Evolutionary conservation across 2,797 vertebrate genomes (phyloP).

Genomic region (Coregonus ussuriensis): DNA sequence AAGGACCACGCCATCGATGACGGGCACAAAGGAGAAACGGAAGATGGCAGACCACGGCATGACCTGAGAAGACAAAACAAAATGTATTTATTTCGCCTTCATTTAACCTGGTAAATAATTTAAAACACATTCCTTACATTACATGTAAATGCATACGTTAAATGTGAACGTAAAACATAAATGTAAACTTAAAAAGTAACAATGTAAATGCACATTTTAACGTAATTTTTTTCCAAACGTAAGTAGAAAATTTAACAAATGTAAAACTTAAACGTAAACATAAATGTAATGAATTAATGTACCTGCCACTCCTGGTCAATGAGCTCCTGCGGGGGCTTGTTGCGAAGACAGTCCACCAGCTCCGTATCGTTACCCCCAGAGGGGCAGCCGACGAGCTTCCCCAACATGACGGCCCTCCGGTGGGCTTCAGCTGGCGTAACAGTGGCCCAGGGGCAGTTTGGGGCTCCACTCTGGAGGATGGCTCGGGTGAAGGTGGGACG

Average conservation of each 20-base stretch:
- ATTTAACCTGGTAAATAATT: background rate
- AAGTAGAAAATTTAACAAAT: background rate
- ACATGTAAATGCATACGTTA: background rate
- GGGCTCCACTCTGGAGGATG: constrained; percentile 87
- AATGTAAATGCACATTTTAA: background rate
- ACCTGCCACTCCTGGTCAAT: constrained; percentile 86
- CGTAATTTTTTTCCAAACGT: background rate
- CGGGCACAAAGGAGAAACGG: constrained; percentile 90
- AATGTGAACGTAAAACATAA: background rate
- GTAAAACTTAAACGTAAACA: background rate
- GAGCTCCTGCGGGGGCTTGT: constrained; percentile 78
- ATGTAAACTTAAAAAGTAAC: background rate
- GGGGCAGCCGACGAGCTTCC: constrained; percentile 79
- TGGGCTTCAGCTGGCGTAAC: constrained; percentile 82
- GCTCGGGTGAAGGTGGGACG: constrained; percentile 82
- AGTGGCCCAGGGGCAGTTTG: constrained; percentile 89
- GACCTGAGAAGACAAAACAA: constrained; percentile 51
- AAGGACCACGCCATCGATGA: constrained; percentile 87
- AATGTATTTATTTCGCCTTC: background rate
- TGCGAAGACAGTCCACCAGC: constrained; percentile 82
- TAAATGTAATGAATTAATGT: background rate
- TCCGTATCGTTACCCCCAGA: constrained; percentile 82
- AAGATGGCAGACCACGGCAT: constrained; percentile 85
- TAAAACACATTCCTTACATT: background rate
- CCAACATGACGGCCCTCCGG: constrained; percentile 79